These are phyloP conservation scores for Philaethria dido DNA, from an alignment of 2,888 invertebrate species.

Conservation along the genomic window DNA sequence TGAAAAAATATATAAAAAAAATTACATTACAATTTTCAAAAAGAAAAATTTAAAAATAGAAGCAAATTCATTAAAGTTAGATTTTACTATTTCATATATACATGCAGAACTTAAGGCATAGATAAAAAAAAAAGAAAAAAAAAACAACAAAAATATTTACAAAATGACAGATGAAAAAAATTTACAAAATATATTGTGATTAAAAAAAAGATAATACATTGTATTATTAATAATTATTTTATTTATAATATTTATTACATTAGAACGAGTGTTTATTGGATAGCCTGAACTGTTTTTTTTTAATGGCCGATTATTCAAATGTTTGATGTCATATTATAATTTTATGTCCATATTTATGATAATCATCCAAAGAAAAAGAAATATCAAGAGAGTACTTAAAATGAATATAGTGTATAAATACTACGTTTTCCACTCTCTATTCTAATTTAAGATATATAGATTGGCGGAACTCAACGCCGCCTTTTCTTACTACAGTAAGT, in stretches of 20 bases:
- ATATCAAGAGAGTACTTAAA: too few relatives aligned
- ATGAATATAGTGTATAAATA: too few relatives aligned
- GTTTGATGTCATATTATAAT: too few relatives aligned
- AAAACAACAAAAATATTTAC: conserved; percentile 8
- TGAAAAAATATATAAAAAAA: neutral
- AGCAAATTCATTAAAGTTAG: neutral
- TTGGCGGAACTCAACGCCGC: neutral
- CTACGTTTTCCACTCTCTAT: too few relatives aligned
- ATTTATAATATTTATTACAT: neutral
- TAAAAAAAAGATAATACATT: neutral
- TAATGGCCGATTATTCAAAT: neutral
- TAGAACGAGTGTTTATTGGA: neutral
- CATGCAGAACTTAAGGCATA: neutral
- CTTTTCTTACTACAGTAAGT: too few relatives aligned
- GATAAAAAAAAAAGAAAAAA: neutral
- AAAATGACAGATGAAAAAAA: conserved; percentile 8
- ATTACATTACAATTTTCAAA: neutral
- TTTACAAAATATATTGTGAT: conserved; percentile 1
- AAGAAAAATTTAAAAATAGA: neutral
- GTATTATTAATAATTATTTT: neutral
- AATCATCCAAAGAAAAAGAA: too few relatives aligned
- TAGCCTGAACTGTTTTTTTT: conserved; percentile 1
- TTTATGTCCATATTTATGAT: too few relatives aligned
- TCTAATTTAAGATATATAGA: neutral
- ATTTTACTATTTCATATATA: neutral